Conservation (phyloP, 2,797 vertebrate genomes). For the Octomys mimax region DNA sequence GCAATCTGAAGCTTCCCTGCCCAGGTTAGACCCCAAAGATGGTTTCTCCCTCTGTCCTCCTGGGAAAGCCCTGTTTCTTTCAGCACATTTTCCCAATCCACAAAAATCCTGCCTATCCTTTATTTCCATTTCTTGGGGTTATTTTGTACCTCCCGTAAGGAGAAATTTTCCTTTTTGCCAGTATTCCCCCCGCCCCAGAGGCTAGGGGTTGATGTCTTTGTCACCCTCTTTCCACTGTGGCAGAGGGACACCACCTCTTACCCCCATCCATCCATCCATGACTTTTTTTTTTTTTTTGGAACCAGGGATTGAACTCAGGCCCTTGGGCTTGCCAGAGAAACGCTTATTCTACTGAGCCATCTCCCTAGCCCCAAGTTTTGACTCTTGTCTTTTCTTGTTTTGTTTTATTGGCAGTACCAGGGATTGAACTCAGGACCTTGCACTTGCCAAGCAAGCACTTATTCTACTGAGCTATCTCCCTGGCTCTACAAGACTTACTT, state of each 20-base stretch:
- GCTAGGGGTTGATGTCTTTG: not conserved
- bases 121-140: not conserved
- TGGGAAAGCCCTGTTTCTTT: not conserved
- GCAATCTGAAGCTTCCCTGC: not conserved
- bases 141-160: not conserved
- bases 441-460: no score
- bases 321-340: no score
- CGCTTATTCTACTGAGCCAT: no score
- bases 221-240: not conserved
- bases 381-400: no score
- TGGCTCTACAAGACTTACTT: not conserved
- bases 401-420: no score
- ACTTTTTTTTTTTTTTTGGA: not conserved
- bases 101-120: not conserved
- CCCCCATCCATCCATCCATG: no score
- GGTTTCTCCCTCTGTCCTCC: not conserved
- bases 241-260: not conserved
- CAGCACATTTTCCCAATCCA: not conserved
- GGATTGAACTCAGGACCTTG: no score
- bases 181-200: not conserved
- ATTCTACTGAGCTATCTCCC: no score
- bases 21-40: not conserved
- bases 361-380: no score
- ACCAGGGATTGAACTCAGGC: no score
- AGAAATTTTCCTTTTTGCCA: conserved; percentile 3